phyloP scores from a whole-genome alignment of 2,888 invertebrate species.

The Mythimna vitellina region DNA sequence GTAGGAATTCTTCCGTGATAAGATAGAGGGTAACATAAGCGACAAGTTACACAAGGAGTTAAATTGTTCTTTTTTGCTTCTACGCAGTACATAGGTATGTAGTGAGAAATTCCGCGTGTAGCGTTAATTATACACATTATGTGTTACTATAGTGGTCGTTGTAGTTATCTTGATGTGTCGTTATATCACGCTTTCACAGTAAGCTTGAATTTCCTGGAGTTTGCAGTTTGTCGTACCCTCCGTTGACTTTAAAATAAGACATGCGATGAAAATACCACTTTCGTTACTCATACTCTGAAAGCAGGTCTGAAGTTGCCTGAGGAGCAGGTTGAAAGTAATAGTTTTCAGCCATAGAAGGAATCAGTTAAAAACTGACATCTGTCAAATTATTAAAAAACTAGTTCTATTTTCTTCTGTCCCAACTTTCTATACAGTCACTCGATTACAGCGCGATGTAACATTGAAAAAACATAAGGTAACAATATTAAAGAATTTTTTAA shows the following conservation, averaged over 20 bases:
- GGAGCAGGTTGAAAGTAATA: too few species aligned
- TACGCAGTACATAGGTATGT: slow-evolving; percentile 13
- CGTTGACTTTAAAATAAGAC: background rate
- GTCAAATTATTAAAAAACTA: too few species aligned
- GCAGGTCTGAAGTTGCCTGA: too few species aligned
- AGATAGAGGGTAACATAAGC: slow-evolving; percentile 32
- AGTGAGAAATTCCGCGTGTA: slow-evolving; percentile 32
- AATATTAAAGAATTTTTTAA: too few species aligned
- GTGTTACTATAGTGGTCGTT: slow-evolving; percentile 21
- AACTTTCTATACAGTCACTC: too few species aligned
- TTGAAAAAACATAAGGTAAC: too few species aligned
- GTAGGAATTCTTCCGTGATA: slow-evolving; percentile 41
- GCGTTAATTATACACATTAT: slow-evolving; percentile 41
- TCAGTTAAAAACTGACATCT: too few species aligned
- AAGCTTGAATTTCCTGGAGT: slow-evolving; percentile 12
- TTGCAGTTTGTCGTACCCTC: background rate
- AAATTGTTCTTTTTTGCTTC: slow-evolving; percentile 47
- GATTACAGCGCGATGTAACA: too few species aligned
- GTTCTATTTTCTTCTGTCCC: too few species aligned
- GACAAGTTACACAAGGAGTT: slow-evolving; percentile 38
- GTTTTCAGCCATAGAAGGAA: too few species aligned
- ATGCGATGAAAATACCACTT: background rate
- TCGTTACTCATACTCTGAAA: too few species aligned
- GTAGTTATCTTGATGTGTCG: slow-evolving; percentile 32
- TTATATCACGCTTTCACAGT: slow-evolving; percentile 41